Conservation (phyloP, 2,113 vertebrate genomes). For the Paracanthobrama guichenoti region DNA sequence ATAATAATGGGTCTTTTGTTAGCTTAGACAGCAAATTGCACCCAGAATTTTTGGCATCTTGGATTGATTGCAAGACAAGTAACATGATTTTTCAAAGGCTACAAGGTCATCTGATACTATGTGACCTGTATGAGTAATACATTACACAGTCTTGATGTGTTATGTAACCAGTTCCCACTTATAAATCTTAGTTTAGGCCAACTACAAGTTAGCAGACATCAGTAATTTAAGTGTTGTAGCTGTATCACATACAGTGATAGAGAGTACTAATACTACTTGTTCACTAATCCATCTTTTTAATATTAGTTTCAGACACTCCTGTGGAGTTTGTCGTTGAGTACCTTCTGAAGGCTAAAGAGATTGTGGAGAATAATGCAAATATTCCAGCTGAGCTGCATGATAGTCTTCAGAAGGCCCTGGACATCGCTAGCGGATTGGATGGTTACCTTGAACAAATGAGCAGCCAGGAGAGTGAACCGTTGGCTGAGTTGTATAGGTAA, state of each 20-base stretch:
- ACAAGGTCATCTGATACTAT: background rate
- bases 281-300: background rate
- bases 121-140: background rate
- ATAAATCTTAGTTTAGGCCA: too few species aligned
- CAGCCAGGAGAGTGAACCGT: constrained; percentile 65
- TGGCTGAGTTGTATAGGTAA: constrained; percentile 69
- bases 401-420: constrained; percentile 75
- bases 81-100: background rate
- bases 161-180: background rate
- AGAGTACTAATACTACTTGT: background rate
- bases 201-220: background rate
- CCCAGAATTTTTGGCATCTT: background rate
- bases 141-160: background rate
- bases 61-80: background rate
- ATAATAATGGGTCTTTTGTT: too few species aligned
- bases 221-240: background rate
- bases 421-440: constrained; percentile 74
- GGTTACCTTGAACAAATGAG: constrained; percentile 71
- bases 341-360: constrained; percentile 75
- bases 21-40: too few species aligned
- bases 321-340: constrained; percentile 73
- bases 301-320: constrained; percentile 70
- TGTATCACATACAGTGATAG: background rate
- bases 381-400: constrained; percentile 69
- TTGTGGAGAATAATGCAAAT: constrained; percentile 60